These are phyloP conservation scores for Netelia fuscicornis DNA, from an alignment of 2,888 invertebrate genomes.

Conservation along the genomic window DNA sequence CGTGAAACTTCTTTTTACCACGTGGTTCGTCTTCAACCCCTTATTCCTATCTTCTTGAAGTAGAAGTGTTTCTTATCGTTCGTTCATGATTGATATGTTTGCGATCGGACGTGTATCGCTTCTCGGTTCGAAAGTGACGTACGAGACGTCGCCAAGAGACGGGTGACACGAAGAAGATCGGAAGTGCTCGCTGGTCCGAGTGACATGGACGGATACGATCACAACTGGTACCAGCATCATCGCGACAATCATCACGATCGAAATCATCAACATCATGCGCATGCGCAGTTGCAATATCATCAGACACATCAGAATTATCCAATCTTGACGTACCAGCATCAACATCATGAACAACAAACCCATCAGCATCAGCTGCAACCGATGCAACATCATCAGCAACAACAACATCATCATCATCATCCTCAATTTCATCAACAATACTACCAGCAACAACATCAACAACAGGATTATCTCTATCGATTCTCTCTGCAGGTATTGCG, in stretches of 20 bases:
- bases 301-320: conserved; percentile 45
- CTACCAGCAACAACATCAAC: conserved; percentile 80
- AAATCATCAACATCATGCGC: conserved; percentile 66
- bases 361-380: conserved; percentile 69
- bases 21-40: conserved; percentile 16
- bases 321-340: conserved; percentile 51
- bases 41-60: not conserved
- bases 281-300: conserved; percentile 57
- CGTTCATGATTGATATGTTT: conserved; percentile 65
- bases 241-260: conserved; percentile 74
- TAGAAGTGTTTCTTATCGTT: conserved; percentile 48
- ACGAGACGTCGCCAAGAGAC: conserved; percentile 7
- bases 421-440: conserved; percentile 77
- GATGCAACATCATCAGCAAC: conserved; percentile 69
- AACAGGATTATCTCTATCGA: conserved; percentile 83
- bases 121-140: not conserved
- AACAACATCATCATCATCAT: conserved; percentile 74
- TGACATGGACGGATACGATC: conserved; percentile 81
- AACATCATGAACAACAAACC: conserved; percentile 66
- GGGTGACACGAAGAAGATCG: conserved; percentile 15
- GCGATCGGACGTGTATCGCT: conserved; percentile 43
- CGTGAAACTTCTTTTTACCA: too few species aligned
- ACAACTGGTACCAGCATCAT: conserved; percentile 79
- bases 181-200: conserved; percentile 51
- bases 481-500: conserved; percentile 83